Percentiles rank a stretch among this genome's conserved stretches.
phyloP scores from a whole-genome alignment of 2,113 vertebrate genomes.

The Corvus cornix region DNA sequence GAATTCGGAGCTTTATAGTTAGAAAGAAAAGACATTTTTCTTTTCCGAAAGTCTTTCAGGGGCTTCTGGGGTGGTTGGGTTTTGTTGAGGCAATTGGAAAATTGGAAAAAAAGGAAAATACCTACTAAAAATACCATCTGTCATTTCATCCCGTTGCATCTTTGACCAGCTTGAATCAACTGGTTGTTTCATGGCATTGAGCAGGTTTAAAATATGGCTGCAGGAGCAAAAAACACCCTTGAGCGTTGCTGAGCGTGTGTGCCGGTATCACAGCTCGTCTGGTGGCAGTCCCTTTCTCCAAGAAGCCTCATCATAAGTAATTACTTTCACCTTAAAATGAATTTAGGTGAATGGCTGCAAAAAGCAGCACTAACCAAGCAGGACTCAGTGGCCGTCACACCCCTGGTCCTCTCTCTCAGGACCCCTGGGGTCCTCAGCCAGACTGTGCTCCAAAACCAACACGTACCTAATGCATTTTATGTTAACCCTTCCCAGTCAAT shows the following conservation, averaged over 20 bases:
- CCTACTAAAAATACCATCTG: not conserved
- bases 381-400: not conserved
- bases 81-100: not conserved
- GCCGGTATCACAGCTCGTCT: not conserved
- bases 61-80: not conserved
- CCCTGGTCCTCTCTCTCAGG: not conserved
- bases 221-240: not conserved
- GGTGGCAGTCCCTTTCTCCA: not conserved
- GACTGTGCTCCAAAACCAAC: not conserved
- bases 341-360: not conserved
- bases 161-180: not conserved
- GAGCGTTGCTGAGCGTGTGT: fast-evolving
- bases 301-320: not conserved
- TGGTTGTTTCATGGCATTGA: not conserved
- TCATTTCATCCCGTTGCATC: fast-evolving
- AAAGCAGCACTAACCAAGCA: not conserved
- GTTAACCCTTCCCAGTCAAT: not conserved
- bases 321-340: not conserved
- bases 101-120: not conserved
- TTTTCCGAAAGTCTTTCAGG: not conserved
- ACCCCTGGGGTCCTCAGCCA: not conserved
- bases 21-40: not conserved
- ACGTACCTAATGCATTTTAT: fast-evolving
- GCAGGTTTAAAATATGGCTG: not conserved
- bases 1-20: not conserved